Percentiles rank a stretch among this genome's conserved stretches.
phyloP scores from a whole-genome alignment of 2,888 invertebrate genomes.

The Catocala fraxini region DNA sequence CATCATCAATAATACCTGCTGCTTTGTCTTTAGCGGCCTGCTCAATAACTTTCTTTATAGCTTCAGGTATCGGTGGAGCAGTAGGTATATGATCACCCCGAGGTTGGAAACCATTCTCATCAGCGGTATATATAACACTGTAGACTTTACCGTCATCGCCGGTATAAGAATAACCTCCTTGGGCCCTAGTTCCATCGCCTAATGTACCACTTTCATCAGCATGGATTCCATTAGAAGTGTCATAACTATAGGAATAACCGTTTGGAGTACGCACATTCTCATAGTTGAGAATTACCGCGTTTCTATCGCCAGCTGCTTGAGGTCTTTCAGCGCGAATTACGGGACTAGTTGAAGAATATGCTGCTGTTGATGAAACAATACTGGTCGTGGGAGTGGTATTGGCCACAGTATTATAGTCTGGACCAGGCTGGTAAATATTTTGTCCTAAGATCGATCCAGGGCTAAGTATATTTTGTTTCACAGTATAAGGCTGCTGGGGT shows the following conservation, averaged over 20 bases:
- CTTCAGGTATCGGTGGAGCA: constrained; percentile 76
- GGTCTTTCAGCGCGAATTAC: constrained; percentile 53
- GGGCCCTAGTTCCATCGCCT: constrained; percentile 69
- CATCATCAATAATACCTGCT: constrained; percentile 71
- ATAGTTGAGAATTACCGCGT: constrained; percentile 69
- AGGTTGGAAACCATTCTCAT: constrained; percentile 78
- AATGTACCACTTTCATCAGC: constrained; percentile 73
- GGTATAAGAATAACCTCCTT: constrained; percentile 74
- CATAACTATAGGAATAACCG: constrained; percentile 70
- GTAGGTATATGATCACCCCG: constrained; percentile 79
- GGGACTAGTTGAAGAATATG: constrained; percentile 4
- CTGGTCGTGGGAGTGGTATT: constrained; percentile 13
- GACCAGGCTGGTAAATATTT: constrained; percentile 1
- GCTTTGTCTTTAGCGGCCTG: constrained; percentile 66
- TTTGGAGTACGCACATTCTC: constrained; percentile 67
- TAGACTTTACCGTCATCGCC: constrained; percentile 80
- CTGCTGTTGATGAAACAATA: constrained; percentile 9
- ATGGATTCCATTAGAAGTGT: constrained; percentile 79
- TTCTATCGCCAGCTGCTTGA: constrained; percentile 66
- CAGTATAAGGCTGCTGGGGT: constrained; percentile 6
- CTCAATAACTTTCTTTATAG: constrained; percentile 72
- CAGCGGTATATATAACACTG: constrained; percentile 71
- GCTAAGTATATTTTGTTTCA: background rate
- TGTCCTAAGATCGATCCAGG: constrained; percentile 1
- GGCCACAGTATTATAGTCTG: constrained; percentile 6